Evolutionary conservation across 2,113 vertebrate genomes (phyloP).

Genomic region (Marcusenius ussheri): DNA sequence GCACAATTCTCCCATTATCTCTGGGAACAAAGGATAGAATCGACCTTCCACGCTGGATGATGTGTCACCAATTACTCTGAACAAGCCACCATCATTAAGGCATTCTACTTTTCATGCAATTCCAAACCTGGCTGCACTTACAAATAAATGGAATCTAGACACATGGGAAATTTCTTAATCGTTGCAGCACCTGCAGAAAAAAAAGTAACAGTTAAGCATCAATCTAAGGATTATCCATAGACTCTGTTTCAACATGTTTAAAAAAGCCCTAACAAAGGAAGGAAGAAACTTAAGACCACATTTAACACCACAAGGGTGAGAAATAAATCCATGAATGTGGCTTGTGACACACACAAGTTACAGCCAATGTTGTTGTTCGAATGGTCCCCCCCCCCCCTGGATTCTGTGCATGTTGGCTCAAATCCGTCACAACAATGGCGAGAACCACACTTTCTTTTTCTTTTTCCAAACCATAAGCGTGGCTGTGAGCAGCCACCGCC

Average conservation of each 20-base stretch:
- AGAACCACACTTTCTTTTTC: neutral
- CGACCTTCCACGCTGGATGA: neutral
- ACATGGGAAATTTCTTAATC: neutral
- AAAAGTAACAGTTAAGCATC: neutral
- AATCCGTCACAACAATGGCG: neutral
- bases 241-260: neutral
- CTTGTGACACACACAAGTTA: neutral
- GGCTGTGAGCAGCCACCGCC: slow-evolving; percentile 28
- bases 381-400: neutral
- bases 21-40: neutral
- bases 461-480: neutral
- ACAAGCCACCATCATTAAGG: neutral
- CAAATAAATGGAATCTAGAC: neutral
- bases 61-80: neutral
- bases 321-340: neutral
- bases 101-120: neutral
- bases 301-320: neutral
- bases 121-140: neutral
- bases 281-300: neutral
- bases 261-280: neutral
- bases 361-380: neutral
- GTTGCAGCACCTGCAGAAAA: neutral
- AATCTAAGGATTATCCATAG: neutral
- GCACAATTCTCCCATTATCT: neutral
- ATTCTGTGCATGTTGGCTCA: neutral